Percentiles rank a stretch among this genome's conserved stretches.
Conservation (phyloP, 2,113 vertebrate species). For the Percopsis transmontana region DNA sequence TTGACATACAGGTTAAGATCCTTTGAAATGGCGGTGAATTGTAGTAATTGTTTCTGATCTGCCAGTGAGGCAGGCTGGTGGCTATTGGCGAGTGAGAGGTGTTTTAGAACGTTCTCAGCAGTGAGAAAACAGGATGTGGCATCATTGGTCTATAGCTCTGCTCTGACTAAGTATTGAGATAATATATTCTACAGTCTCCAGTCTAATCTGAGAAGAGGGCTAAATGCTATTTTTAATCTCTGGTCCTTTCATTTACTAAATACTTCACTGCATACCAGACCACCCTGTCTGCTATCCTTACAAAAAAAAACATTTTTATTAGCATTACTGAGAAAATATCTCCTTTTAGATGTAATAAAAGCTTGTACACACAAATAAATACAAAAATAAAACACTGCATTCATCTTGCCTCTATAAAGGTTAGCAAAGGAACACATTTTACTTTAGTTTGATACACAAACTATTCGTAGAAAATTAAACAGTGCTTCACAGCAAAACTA, state of each 20-base stretch:
- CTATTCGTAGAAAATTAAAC: constrained; percentile 34
- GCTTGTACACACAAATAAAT: constrained; percentile 63
- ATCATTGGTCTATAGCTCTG: constrained; percentile 45
- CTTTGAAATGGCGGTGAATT: neutral
- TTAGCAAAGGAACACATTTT: constrained; percentile 37
- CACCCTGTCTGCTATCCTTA: constrained; percentile 5
- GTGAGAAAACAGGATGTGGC: constrained; percentile 54
- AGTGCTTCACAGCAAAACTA: constrained; percentile 25
- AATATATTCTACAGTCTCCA: constrained; percentile 51
- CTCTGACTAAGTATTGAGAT: constrained; percentile 33
- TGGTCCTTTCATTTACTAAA: constrained; percentile 19
- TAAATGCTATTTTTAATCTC: constrained; percentile 23
- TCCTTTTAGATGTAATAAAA: constrained; percentile 48
- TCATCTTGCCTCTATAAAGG: constrained; percentile 26
- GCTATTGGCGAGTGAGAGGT: constrained; percentile 2
- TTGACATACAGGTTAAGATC: neutral
- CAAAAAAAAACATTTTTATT: constrained; percentile 40
- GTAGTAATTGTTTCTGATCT: too few relatives aligned
- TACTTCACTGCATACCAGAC: neutral
- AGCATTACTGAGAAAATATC: constrained; percentile 57
- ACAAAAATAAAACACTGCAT: constrained; percentile 67
- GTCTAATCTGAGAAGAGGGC: constrained; percentile 54
- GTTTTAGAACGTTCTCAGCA: constrained; percentile 22
- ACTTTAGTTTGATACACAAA: constrained; percentile 18
- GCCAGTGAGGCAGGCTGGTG: constrained; percentile 7